Conservation (phyloP, 2,888 invertebrate species). For the Scelioninae gen. 1 region DNA sequence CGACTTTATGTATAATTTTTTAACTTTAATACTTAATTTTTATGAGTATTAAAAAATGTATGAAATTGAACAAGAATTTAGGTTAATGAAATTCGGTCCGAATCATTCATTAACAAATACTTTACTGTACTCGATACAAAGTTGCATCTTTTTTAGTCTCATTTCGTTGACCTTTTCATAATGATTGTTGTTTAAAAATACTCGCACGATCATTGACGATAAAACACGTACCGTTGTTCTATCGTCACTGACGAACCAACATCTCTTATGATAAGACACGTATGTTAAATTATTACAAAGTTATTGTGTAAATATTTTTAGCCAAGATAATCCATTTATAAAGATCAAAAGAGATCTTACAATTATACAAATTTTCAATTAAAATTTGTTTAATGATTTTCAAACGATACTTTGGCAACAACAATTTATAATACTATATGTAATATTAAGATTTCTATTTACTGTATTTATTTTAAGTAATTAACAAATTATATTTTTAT, state of each 20-base stretch:
- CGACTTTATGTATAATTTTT: neutral
- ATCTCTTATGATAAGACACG: slow-evolving; percentile 52
- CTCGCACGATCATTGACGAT: slow-evolving; percentile 38
- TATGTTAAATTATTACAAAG: slow-evolving; percentile 14
- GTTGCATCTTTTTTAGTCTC: slow-evolving; percentile 22
- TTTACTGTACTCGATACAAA: slow-evolving; percentile 19
- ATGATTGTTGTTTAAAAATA: slow-evolving; percentile 28
- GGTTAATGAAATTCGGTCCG: slow-evolving; percentile 37
- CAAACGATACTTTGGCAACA: too few species aligned
- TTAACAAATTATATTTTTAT: too few species aligned
- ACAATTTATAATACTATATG: too few species aligned
- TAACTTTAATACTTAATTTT: neutral
- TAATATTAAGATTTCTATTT: too few species aligned
- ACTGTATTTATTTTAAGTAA: too few species aligned
- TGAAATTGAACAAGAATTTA: slow-evolving; percentile 8
- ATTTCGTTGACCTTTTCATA: slow-evolving; percentile 42
- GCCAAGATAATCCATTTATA: slow-evolving; percentile 10
- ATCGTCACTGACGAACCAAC: slow-evolving; percentile 19
- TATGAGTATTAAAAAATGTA: neutral
- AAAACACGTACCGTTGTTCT: slow-evolving; percentile 44
- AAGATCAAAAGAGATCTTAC: slow-evolving; percentile 5
- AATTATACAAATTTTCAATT: slow-evolving; percentile 15
- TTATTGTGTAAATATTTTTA: slow-evolving; percentile 51
- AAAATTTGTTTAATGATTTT: slow-evolving; percentile 1
- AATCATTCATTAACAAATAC: slow-evolving; percentile 14